These are phyloP conservation scores for Therioaphis trifolii DNA, from an alignment of 2,888 invertebrate genomes.

Conservation along the genomic window DNA sequence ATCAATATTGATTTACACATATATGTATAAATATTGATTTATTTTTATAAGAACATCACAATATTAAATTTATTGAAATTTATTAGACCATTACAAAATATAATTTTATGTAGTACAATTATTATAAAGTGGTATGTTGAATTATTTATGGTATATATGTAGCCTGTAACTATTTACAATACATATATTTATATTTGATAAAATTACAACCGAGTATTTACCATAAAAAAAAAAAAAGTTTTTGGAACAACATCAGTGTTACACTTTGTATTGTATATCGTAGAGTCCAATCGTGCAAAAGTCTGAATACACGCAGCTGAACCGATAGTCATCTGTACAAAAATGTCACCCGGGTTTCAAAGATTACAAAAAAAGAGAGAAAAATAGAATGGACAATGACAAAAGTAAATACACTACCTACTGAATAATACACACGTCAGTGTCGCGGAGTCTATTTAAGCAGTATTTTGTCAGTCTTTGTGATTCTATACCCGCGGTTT, in stretches of 20 bases:
- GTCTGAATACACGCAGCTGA: constrained; percentile 60
- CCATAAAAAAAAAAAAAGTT: too few relatives aligned
- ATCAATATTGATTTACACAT: too few relatives aligned
- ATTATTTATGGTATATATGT: too few relatives aligned
- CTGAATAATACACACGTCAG: constrained; percentile 56
- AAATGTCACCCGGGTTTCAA: constrained; percentile 55
- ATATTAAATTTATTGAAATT: too few relatives aligned
- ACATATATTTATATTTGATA: too few relatives aligned
- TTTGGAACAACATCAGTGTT: background rate
- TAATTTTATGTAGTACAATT: too few relatives aligned
- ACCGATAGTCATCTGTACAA: constrained; percentile 53
- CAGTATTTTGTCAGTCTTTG: constrained; percentile 58
- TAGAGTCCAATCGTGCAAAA: constrained; percentile 33
- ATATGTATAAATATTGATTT: too few relatives aligned
- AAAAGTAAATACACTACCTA: constrained; percentile 57
- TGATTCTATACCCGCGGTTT: constrained; percentile 34
- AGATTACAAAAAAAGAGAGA: constrained; percentile 16
- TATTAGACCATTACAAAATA: too few relatives aligned
- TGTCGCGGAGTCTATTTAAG: constrained; percentile 59
- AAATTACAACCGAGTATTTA: too few relatives aligned
- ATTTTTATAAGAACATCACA: too few relatives aligned
- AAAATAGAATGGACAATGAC: constrained; percentile 37
- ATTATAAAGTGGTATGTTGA: too few relatives aligned
- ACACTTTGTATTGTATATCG: constrained; percentile 8
- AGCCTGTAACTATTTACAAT: too few relatives aligned